Evolutionary conservation across 2,888 invertebrate species (phyloP).

Genomic region (Drosophila ustulata): DNA sequence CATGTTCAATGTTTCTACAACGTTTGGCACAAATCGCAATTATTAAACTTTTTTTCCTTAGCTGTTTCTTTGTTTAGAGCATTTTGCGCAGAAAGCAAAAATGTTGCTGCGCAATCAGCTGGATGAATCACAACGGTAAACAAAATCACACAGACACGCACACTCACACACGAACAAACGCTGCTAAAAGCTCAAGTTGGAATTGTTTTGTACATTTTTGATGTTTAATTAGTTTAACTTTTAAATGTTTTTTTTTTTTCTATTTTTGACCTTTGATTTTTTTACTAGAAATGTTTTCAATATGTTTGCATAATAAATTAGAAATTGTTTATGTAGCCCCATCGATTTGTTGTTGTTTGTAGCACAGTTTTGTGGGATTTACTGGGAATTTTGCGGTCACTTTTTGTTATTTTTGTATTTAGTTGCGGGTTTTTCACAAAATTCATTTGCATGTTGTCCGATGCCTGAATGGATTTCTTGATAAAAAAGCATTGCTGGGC

Average conservation of each 20-base stretch:
- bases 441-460: conserved; percentile 51
- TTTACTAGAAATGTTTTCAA: not conserved
- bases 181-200: conserved; percentile 4
- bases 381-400: conserved; percentile 53
- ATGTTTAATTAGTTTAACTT: conserved; percentile 37
- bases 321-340: conserved; percentile 8
- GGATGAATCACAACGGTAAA: conserved; percentile 75
- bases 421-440: conserved; percentile 37
- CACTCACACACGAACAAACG: conserved; percentile 1
- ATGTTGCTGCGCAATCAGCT: conserved; percentile 75
- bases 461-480: conserved; percentile 31
- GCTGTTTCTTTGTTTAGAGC: conserved; percentile 44
- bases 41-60: conserved; percentile 42
- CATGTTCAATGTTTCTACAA: conserved; percentile 23
- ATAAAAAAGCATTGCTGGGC: conserved; percentile 12
- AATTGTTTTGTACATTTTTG: conserved; percentile 14
- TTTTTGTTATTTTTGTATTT: conserved; percentile 14
- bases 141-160: conserved; percentile 26
- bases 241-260: conserved; percentile 6
- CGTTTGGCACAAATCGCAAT: conserved; percentile 49
- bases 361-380: conserved; percentile 75
- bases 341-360: conserved; percentile 21
- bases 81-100: conserved; percentile 64
- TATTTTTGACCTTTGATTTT: conserved; percentile 56
- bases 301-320: conserved; percentile 23